Percentiles rank a stretch among this genome's conserved stretches.
These are phyloP conservation scores for Mus spicilegus DNA, from an alignment of 2,113 vertebrate genomes.

Conservation along the genomic window DNA sequence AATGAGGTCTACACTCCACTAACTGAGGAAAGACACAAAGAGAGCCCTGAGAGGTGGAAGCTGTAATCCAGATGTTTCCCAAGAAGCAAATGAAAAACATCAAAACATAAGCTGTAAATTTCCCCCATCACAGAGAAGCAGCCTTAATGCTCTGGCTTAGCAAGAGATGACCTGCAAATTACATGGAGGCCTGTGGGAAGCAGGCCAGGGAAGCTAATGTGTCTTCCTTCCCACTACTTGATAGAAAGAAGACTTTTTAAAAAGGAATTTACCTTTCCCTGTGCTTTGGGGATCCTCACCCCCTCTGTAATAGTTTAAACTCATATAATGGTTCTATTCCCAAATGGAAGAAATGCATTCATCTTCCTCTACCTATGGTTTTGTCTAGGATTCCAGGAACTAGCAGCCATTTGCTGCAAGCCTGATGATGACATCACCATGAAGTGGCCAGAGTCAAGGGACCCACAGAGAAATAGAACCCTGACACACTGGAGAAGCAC, in stretches of 20 bases:
- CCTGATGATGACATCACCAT: neutral
- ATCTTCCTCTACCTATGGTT: neutral
- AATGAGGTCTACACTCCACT: constrained; percentile 4
- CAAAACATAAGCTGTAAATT: constrained; percentile 60
- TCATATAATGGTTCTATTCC: neutral
- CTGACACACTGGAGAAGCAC: neutral
- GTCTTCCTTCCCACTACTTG: neutral
- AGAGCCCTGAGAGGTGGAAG: constrained; percentile 60
- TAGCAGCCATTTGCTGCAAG: neutral
- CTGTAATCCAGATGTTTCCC: constrained; percentile 72
- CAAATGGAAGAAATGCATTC: neutral
- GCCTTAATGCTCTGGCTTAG: constrained; percentile 37
- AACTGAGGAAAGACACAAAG: constrained; percentile 59
- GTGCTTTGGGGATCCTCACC: neutral
- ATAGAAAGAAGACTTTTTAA: neutral
- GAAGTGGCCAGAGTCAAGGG: neutral
- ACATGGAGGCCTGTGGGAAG: constrained; percentile 35
- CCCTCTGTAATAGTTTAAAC: neutral
- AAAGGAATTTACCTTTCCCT: neutral
- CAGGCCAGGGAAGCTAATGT: neutral
- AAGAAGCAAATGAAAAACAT: constrained; percentile 63
- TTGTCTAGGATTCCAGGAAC: neutral
- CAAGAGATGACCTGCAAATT: constrained; percentile 50
- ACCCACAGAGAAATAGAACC: neutral
- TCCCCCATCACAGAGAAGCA: constrained; percentile 46